Evolutionary conservation across 2,888 invertebrate genomes (phyloP), one percentile per base, ranked within the genome.

Genomic region (Malachius bipustulatus): DNA sequence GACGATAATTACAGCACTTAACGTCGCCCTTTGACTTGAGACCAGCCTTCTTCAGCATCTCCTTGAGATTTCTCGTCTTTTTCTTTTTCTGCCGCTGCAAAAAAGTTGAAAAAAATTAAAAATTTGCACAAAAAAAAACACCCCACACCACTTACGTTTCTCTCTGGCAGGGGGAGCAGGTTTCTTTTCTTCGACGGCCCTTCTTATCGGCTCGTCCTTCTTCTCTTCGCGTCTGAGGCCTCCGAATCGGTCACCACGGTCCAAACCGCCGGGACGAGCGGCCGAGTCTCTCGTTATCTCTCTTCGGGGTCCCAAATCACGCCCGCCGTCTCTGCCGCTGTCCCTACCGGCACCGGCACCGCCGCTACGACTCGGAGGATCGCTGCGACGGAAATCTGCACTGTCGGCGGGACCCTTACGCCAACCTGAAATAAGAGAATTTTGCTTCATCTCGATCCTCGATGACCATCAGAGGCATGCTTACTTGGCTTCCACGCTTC

Each of bases 11-110:
- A n/a, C n/a, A n/a, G n/a, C n/a, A n/a, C n/a, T n/a, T n/a, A n/a
- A 39, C 60, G 57, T 34, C 53, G 48, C 32, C 43, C 39, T 28
- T 49, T 49, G 27, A 53, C 55, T 44, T 54, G 52, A 40, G 54
- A 56, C 54, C 57, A 52, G n/a, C 57, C 61, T 30, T 58, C 59
- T 32, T 57, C 57, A 26, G 48, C 54, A 39, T 59, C 59, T 4
- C 50, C 38, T 35, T 47, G 49, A 16, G 49, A 44, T 34, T 47
- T 40, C 34, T 44, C 39, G 4, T 16, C 9, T 6, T 13, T 10
- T 32, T 57, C 57, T 38, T 50, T 52, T n/a, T 50, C 54, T 47
- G 49, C 43, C 49, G 33, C 16, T 42, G 38, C 37, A 37, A 36
- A 36, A 40, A 41, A 35, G 14, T 26, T 39, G 40, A 30, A 30